Evolutionary conservation across 2,113 vertebrate species (phyloP).

Genomic region (Sphaerodactylus townsendi): DNA sequence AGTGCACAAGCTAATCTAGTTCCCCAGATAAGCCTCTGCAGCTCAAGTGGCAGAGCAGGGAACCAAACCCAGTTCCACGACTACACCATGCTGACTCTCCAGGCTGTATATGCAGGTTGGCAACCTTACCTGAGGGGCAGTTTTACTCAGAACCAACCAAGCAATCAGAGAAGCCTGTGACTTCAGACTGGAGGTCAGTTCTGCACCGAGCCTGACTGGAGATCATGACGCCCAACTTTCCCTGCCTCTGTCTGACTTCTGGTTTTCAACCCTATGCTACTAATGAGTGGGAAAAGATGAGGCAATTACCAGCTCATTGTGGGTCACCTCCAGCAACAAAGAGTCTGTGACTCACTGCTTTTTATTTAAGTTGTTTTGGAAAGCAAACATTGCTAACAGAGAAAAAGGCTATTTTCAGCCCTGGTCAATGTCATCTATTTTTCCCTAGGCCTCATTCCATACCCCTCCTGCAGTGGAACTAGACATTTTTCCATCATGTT

Average conservation of each 20-base stretch:
- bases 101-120: no score
- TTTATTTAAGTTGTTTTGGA: background rate
- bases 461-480: background rate
- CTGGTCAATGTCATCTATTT: background rate
- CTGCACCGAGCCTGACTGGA: background rate
- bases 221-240: no score
- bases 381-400: background rate
- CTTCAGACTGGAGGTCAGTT: background rate
- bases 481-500: background rate
- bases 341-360: conserved; percentile 1
- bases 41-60: no score
- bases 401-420: conserved; percentile 8
- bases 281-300: background rate
- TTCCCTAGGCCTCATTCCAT: background rate
- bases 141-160: background rate
- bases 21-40: no score
- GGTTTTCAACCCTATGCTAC: background rate
- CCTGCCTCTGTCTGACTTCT: no score
- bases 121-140: no score
- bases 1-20: no score
- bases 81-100: no score
- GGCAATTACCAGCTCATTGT: background rate
- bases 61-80: no score
- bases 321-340: background rate
- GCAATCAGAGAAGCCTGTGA: background rate